phyloP scores from a whole-genome alignment of 2,113 vertebrate genomes.

The Cheirogaleus medius region DNA sequence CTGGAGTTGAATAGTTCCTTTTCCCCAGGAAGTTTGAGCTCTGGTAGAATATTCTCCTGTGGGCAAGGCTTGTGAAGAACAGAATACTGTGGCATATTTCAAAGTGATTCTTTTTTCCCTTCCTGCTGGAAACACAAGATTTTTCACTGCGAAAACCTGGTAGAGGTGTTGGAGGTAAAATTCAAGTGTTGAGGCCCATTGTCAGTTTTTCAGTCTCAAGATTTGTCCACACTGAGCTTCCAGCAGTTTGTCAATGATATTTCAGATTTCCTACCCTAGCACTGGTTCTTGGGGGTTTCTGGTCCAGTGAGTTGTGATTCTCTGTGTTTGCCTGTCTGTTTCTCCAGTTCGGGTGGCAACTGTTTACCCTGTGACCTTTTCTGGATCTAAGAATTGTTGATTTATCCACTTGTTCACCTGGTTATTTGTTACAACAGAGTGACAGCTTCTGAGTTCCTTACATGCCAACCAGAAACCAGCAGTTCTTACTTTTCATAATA shows the following conservation, averaged over 20 bases:
- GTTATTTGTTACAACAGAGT: too few species aligned
- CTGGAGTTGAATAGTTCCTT: not conserved
- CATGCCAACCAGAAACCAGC: not conserved
- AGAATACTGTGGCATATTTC: not conserved
- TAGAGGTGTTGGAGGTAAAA: not conserved
- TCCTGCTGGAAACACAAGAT: not conserved
- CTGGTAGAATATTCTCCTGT: not conserved
- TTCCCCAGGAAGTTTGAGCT: not conserved
- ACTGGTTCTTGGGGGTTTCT: too few species aligned
- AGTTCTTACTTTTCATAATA: constrained; percentile 27
- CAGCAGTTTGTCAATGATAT: too few species aligned
- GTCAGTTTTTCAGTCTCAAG: not conserved
- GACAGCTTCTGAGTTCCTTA: not conserved
- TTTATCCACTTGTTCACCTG: too few species aligned
- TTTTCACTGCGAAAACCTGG: not conserved
- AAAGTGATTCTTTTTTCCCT: not conserved
- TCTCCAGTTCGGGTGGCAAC: too few species aligned
- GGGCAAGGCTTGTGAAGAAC: not conserved
- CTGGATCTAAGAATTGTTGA: too few species aligned
- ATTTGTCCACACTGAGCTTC: too few species aligned
- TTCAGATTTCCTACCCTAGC: too few species aligned
- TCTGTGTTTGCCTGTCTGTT: too few species aligned
- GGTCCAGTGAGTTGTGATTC: too few species aligned
- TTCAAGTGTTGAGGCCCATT: not conserved
- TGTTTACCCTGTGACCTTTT: too few species aligned